Percentiles rank a stretch among this genome's conserved stretches.
Evolutionary conservation across 2,113 vertebrate genomes (phyloP).

Genomic region (Sylvietta virens): DNA sequence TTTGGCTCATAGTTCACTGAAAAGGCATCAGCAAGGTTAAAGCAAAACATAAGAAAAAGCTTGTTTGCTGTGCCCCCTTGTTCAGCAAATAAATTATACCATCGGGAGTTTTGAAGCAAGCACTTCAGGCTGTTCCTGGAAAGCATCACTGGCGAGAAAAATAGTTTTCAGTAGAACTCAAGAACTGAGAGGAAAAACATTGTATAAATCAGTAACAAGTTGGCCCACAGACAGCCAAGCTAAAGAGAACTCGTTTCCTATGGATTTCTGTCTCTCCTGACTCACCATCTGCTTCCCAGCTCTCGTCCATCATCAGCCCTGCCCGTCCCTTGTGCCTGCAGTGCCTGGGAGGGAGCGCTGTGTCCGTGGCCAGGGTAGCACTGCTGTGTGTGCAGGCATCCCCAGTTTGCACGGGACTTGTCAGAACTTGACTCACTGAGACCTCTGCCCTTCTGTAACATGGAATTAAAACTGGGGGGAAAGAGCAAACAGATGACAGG

Average conservation of each 20-base stretch:
- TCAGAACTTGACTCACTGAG: background rate
- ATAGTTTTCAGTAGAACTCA: background rate
- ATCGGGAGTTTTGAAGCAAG: background rate
- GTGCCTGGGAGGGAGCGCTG: background rate
- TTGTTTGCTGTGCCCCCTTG: background rate
- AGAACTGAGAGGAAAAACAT: background rate
- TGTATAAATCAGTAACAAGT: background rate
- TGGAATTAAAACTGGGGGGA: background rate
- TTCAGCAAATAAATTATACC: background rate
- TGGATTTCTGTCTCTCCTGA: background rate
- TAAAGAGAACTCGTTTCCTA: background rate
- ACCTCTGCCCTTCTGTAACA: background rate
- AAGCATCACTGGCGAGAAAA: background rate
- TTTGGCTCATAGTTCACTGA: background rate
- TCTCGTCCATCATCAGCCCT: background rate
- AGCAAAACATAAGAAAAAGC: background rate
- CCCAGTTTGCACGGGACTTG: background rate
- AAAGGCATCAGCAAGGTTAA: background rate
- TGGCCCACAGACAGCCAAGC: background rate
- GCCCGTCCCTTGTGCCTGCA: background rate
- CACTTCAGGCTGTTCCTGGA: background rate
- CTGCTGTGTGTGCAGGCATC: fast-evolving
- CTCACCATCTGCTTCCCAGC: background rate
- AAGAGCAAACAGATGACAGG: background rate
- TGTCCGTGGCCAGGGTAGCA: fast-evolving